These are phyloP conservation scores for Ctenopoma multispine DNA, from an alignment of 2,797 vertebrate genomes.

Conservation along the genomic window DNA sequence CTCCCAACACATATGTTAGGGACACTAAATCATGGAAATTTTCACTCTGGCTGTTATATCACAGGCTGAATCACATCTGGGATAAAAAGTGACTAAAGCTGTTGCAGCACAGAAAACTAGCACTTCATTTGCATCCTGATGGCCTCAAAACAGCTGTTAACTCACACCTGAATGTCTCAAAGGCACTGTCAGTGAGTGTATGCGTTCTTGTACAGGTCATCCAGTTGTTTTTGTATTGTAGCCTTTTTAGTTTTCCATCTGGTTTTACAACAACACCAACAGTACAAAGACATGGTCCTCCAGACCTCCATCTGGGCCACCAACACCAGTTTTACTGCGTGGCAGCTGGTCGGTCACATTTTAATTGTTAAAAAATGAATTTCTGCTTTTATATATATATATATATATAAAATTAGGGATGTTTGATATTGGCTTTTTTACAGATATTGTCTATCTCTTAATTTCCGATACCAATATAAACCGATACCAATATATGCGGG, in stretches of 20 bases:
- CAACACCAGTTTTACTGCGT: not conserved
- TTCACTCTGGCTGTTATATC: constrained; percentile 1
- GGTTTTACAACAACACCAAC: not conserved
- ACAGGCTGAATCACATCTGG: constrained; percentile 24
- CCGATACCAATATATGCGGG: too few species aligned
- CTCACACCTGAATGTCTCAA: constrained; percentile 5
- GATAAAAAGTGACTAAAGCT: constrained; percentile 10
- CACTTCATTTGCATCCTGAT: not conserved
- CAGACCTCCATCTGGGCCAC: not conserved
- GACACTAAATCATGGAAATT: not conserved
- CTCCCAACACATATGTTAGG: constrained; percentile 29
- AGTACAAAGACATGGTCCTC: not conserved
- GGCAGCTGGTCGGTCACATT: not conserved
- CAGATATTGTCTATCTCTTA: too few species aligned
- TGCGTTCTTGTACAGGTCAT: constrained; percentile 1
- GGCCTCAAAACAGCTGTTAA: constrained; percentile 12
- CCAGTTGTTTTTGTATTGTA: not conserved
- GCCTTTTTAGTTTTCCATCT: constrained; percentile 17
- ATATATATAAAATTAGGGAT: too few species aligned
- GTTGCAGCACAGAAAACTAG: constrained; percentile 10
- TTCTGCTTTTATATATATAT: too few species aligned
- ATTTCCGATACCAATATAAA: too few species aligned
- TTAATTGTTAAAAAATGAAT: not conserved
- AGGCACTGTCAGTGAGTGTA: not conserved
- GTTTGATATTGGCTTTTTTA: too few species aligned